phyloP scores from a whole-genome alignment of 2,113 vertebrate species.

The Myrmecobius fasciatus region DNA sequence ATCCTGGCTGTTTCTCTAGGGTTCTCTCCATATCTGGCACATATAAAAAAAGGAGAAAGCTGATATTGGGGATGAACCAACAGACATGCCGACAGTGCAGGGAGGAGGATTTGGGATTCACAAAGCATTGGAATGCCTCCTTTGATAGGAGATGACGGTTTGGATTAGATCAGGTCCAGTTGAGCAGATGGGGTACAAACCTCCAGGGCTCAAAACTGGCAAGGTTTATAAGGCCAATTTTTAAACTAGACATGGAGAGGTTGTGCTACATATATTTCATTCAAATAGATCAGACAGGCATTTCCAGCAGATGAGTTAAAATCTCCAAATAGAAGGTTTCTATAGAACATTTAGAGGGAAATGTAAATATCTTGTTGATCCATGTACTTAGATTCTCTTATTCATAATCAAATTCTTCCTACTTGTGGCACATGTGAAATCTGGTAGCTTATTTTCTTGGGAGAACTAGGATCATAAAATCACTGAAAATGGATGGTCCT shows the following conservation, averaged over 20 bases:
- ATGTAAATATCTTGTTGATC: neutral
- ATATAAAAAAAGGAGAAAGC: neutral
- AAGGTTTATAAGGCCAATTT: neutral
- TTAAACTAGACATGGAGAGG: constrained; percentile 1
- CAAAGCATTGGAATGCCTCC: neutral
- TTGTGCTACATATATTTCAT: neutral
- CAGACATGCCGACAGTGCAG: neutral
- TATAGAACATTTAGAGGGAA: neutral
- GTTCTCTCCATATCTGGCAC: neutral
- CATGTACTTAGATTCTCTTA: neutral
- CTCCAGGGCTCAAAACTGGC: neutral
- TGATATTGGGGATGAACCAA: neutral
- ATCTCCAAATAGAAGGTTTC: neutral
- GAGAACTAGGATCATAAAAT: neutral
- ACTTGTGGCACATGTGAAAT: neutral
- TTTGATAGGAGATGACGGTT: neutral
- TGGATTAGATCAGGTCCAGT: constrained; percentile 1
- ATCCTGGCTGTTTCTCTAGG: neutral
- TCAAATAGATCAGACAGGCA: constrained; percentile 1
- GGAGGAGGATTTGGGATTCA: neutral
- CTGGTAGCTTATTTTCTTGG: neutral
- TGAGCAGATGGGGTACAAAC: constrained; percentile 1
- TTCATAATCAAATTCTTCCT: neutral
- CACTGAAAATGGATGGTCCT: neutral
- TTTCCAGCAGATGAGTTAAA: neutral